Evolutionary conservation across 2,113 vertebrate species (phyloP).

Genomic region (Rhinolophus sinicus): DNA sequence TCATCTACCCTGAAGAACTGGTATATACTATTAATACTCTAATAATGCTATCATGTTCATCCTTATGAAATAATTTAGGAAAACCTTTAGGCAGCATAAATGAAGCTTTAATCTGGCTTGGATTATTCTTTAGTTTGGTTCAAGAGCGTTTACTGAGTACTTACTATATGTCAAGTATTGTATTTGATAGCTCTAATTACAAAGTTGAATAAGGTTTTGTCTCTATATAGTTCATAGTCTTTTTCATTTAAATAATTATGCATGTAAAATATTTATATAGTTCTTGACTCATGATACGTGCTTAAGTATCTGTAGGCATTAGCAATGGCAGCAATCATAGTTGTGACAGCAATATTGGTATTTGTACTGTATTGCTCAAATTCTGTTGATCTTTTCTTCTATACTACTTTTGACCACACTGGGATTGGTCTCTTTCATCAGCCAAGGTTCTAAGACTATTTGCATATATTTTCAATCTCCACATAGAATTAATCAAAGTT

Average conservation of each 20-base stretch:
- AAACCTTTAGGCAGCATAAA: not conserved
- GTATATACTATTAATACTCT: not conserved
- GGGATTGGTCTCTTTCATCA: not conserved
- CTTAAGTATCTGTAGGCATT: not conserved
- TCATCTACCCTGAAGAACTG: not conserved
- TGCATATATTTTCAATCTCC: not conserved
- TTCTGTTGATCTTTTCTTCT: not conserved
- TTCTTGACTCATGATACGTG: not conserved
- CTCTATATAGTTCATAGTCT: not conserved
- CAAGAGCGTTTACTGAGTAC: not conserved
- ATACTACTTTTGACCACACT: not conserved
- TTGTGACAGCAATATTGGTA: not conserved
- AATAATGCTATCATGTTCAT: not conserved
- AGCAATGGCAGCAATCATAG: too few relatives aligned
- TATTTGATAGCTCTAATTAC: not conserved
- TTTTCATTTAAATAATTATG: constrained; percentile 23
- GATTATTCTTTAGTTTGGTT: not conserved
- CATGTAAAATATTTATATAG: not conserved
- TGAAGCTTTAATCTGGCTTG: not conserved
- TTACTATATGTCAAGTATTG: not conserved
- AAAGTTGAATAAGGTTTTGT: not conserved
- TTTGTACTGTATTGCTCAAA: not conserved
- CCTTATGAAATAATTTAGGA: not conserved
- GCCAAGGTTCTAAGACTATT: not conserved
- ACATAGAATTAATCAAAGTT: not conserved